A percentile compares a stretch with the other conserved stretches of the same genome.
These are phyloP conservation scores for Cinara cedri DNA, from an alignment of 2,888 invertebrate genomes.

Conservation along the genomic window DNA sequence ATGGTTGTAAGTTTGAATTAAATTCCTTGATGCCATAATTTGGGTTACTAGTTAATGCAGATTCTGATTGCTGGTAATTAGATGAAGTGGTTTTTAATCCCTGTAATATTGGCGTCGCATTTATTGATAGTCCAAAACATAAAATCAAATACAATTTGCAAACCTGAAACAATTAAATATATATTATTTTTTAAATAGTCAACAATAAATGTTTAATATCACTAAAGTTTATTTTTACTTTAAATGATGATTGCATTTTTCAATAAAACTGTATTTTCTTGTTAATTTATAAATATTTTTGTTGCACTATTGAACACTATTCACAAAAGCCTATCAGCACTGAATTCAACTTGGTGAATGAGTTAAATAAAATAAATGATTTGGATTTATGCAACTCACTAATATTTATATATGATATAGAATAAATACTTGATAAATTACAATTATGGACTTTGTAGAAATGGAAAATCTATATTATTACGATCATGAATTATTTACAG, in stretches of 20 bases:
- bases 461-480: conserved; percentile 12
- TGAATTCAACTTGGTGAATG: not conserved
- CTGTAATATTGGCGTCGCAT: conserved; percentile 34
- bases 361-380: not conserved
- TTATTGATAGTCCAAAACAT: conserved; percentile 19
- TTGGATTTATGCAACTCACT: conserved; percentile 27
- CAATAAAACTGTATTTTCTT: not conserved
- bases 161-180: conserved; percentile 30
- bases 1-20: not conserved
- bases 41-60: not conserved
- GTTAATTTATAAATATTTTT: not conserved
- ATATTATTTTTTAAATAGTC: not conserved
- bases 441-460: not conserved
- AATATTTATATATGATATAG: not conserved
- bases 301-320: not conserved
- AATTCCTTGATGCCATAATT: not conserved
- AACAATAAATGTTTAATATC: not conserved
- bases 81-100: conserved; percentile 4
- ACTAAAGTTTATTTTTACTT: conserved; percentile 18
- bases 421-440: conserved; percentile 9
- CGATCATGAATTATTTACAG: conserved; percentile 25
- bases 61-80: conserved; percentile 1
- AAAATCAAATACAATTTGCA: conserved; percentile 30
- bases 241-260: conserved; percentile 36
- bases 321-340: not conserved